Evolutionary conservation across 2,113 vertebrate species (phyloP).

Genomic region (Gavialis gangeticus): DNA sequence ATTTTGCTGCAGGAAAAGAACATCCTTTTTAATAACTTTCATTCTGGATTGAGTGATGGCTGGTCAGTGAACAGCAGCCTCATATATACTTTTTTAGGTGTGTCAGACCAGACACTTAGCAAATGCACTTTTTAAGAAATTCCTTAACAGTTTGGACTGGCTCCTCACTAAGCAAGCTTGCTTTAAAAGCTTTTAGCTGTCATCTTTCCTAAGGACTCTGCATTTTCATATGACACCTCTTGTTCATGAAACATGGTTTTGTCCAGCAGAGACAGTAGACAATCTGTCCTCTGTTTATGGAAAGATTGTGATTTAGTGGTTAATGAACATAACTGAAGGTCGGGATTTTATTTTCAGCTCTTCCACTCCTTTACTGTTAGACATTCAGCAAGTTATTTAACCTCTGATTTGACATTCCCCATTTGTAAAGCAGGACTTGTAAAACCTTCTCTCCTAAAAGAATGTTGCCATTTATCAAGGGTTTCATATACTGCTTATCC

Average conservation of each 20-base stretch:
- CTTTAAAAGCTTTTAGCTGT: background rate
- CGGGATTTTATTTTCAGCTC: background rate
- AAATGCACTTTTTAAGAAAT: background rate
- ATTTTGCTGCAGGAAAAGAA: background rate
- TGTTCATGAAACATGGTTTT: background rate
- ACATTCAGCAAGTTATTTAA: background rate
- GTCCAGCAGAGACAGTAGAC: background rate
- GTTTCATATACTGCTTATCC: background rate
- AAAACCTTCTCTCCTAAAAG: background rate
- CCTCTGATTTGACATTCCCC: background rate
- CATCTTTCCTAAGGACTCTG: background rate
- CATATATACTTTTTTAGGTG: background rate
- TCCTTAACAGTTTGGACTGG: background rate
- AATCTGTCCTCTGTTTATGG: background rate
- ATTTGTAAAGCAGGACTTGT: background rate
- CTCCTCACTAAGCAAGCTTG: background rate
- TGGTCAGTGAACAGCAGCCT: background rate
- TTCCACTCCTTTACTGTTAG: background rate
- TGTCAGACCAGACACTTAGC: background rate
- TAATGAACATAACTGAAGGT: background rate
- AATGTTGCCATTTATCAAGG: background rate
- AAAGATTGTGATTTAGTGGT: background rate
- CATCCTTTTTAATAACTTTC: background rate
- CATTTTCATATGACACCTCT: background rate
- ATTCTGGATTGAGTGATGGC: background rate